Evolutionary conservation across 2,113 vertebrate species (phyloP).

Genomic region (Microcebus lehilahytsara): DNA sequence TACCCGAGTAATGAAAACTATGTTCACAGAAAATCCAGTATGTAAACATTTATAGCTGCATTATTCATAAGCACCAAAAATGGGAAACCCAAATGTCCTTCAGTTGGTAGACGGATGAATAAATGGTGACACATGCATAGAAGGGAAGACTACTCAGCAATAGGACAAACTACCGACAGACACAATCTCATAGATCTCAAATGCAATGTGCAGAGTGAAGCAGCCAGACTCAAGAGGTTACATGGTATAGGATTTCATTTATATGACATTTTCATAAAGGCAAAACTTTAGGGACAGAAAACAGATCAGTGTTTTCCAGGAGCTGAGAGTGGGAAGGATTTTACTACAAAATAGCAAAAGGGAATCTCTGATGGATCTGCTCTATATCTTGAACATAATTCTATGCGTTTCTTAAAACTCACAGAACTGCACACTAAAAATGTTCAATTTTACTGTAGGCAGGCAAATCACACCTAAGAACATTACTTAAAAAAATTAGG

Average conservation of each 20-base stretch:
- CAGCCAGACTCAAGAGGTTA: too few relatives aligned
- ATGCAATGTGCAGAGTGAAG: rapidly evolving
- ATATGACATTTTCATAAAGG: not conserved
- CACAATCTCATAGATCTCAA: too few relatives aligned
- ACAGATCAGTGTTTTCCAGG: not conserved
- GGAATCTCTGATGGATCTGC: not conserved
- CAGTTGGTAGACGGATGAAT: not conserved
- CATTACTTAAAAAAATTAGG: not conserved
- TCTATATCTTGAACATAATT: not conserved
- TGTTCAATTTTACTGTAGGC: not conserved
- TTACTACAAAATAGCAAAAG: not conserved
- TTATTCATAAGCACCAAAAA: too few relatives aligned
- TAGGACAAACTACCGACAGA: not conserved
- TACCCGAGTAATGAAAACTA: too few relatives aligned
- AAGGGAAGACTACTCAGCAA: rapidly evolving
- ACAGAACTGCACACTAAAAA: not conserved
- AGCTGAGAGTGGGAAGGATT: not conserved
- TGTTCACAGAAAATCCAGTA: too few relatives aligned
- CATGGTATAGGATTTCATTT: rapidly evolving
- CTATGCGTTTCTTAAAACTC: not conserved
- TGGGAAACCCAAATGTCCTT: too few relatives aligned
- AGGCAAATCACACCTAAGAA: not conserved
- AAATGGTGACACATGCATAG: rapidly evolving
- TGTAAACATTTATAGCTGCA: too few relatives aligned
- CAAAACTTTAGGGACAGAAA: not conserved